Conservation (phyloP, 2,888 invertebrate genomes). For the Drosophila parthenogenetica region DNA sequence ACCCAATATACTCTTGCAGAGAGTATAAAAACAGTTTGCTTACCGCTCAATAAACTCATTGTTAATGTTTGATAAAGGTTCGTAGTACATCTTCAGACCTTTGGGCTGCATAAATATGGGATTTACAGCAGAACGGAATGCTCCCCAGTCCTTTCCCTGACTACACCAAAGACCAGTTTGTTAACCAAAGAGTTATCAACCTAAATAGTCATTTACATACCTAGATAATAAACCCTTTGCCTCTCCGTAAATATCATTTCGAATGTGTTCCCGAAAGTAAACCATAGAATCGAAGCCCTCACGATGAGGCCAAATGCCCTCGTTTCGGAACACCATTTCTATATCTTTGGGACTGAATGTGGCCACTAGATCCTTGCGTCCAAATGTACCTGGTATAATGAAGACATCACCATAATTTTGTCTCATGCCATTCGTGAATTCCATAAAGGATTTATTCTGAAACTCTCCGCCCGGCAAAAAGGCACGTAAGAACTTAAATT, state of each 20-base stretch:
- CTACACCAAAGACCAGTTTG: constrained; percentile 69
- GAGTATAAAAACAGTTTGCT: too few species aligned
- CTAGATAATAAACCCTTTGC: constrained; percentile 43
- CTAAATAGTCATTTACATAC: constrained; percentile 36
- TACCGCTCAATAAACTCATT: constrained; percentile 84
- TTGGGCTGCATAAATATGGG: constrained; percentile 88
- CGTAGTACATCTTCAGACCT: constrained; percentile 85
- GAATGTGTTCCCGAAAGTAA: constrained; percentile 69
- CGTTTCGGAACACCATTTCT: constrained; percentile 84
- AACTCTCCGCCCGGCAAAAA: constrained; percentile 67
- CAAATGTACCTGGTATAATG: constrained; percentile 82
- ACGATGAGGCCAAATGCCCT: constrained; percentile 85
- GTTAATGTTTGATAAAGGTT: constrained; percentile 81
- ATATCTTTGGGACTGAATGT: constrained; percentile 86
- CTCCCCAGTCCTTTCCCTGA: constrained; percentile 87
- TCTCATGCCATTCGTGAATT: constrained; percentile 47
- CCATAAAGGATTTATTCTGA: constrained; percentile 44
- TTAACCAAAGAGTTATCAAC: too few species aligned
- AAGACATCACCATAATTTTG: constrained; percentile 74
- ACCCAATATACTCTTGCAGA: too few species aligned
- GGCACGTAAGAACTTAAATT: constrained; percentile 47
- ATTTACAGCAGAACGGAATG: constrained; percentile 86
- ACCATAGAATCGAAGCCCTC: constrained; percentile 82
- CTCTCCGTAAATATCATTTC: constrained; percentile 56
- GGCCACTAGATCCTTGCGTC: constrained; percentile 78